These are phyloP conservation scores for Capromys pilorides DNA, from an alignment of 2,797 vertebrate genomes.

Conservation along the genomic window DNA sequence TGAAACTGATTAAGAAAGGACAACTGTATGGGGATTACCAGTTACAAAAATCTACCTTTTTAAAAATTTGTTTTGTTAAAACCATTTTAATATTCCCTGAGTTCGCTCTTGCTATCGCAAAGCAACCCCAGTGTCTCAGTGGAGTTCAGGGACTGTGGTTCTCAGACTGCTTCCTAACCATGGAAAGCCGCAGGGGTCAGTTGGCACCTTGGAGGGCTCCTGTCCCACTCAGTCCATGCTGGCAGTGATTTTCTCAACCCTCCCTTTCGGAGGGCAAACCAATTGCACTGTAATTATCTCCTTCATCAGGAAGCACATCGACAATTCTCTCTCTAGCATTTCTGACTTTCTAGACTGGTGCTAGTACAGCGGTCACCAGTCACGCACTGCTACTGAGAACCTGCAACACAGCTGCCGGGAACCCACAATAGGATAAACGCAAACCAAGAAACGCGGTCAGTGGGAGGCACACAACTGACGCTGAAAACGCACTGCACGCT, in stretches of 20 bases:
- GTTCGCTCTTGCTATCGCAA: constrained; percentile 56
- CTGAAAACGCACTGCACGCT: neutral
- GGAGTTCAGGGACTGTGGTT: neutral
- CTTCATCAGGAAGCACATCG: neutral
- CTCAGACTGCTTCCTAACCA: neutral
- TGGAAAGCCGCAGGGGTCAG: neutral
- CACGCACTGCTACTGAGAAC: neutral
- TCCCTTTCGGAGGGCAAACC: neutral
- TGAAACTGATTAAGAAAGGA: neutral
- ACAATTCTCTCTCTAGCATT: neutral
- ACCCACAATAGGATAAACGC: neutral
- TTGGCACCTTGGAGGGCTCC: neutral
- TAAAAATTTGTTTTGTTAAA: constrained; percentile 1
- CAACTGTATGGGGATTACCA: neutral
- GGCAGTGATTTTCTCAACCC: neutral
- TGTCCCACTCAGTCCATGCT: neutral
- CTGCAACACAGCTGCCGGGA: neutral
- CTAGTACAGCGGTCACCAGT: neutral
- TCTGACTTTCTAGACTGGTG: neutral
- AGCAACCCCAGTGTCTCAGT: constrained; percentile 13
- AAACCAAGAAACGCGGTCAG: neutral
- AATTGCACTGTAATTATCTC: neutral
- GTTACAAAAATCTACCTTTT: neutral
- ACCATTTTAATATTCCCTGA: constrained; percentile 20
- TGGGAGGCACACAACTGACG: neutral